A percentile compares a stretch with the other conserved stretches of the same genome.
Evolutionary conservation across 2,888 invertebrate genomes (phyloP).

Genomic region (Laspeyria flexula): DNA sequence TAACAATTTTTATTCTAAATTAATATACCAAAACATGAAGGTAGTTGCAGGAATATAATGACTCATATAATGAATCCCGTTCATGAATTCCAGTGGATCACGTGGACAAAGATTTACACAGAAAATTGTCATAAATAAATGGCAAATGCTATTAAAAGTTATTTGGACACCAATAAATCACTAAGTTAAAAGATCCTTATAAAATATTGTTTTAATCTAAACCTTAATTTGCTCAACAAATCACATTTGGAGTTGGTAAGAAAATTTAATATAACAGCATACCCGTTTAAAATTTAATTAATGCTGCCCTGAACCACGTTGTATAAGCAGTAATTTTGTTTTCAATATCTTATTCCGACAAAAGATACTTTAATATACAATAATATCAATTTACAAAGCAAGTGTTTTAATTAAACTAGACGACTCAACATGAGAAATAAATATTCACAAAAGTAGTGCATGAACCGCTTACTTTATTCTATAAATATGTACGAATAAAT

Average conservation of each 20-base stretch:
- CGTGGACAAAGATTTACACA: too few relatives aligned
- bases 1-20: too few relatives aligned
- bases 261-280: slow-evolving; percentile 28
- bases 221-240: slow-evolving; percentile 27
- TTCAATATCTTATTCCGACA: slow-evolving; percentile 31
- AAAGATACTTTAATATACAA: slow-evolving; percentile 19
- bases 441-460: background rate
- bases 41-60: too few relatives aligned
- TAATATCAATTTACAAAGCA: background rate
- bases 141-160: background rate
- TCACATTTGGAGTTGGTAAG: slow-evolving; percentile 21
- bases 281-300: slow-evolving; percentile 24
- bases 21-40: too few relatives aligned
- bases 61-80: too few relatives aligned
- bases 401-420: background rate
- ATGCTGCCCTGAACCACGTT: slow-evolving; percentile 14
- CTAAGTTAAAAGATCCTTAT: slow-evolving; percentile 5
- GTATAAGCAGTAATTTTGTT: slow-evolving; percentile 23
- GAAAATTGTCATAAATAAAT: slow-evolving; percentile 1
- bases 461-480: slow-evolving; percentile 11
- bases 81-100: too few relatives aligned
- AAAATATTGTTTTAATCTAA: slow-evolving; percentile 18
- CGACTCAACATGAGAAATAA: background rate
- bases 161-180: slow-evolving; percentile 6
- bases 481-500: slow-evolving; percentile 28